Evolutionary conservation across 2,797 vertebrate species (phyloP).

Genomic region (Allochrocebus solatus): DNA sequence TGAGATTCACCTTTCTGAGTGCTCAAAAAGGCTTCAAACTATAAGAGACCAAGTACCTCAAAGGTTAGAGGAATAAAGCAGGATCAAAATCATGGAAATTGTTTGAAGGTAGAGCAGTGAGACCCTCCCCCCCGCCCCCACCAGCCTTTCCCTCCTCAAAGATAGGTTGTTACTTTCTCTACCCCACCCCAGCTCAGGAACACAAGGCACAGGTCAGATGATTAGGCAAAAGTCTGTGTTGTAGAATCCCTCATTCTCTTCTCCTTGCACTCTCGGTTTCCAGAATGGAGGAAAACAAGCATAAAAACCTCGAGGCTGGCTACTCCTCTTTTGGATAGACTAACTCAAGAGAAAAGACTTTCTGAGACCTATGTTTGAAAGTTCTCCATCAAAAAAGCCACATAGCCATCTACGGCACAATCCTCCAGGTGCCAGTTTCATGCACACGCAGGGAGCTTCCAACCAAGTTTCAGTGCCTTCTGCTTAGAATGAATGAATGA

Average conservation of each 20-base stretch:
- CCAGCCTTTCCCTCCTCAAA: not conserved
- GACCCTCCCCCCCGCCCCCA: not conserved
- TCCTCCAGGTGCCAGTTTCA: not conserved
- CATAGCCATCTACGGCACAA: not conserved
- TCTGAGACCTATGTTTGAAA: not conserved
- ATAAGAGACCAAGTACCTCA: not conserved
- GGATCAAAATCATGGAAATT: not conserved
- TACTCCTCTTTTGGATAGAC: not conserved
- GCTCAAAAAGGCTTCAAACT: not conserved
- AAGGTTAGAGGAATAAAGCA: not conserved
- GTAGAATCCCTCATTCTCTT: not conserved
- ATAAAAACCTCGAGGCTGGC: not conserved
- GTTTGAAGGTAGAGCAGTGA: too few species aligned
- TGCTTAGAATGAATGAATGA: not conserved
- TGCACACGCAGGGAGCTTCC: not conserved
- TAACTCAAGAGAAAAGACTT: not conserved
- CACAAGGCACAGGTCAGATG: not conserved
- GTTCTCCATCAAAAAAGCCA: not conserved
- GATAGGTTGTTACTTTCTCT: not conserved
- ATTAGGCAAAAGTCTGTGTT: not conserved
- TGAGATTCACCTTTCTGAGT: not conserved
- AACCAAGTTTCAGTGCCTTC: not conserved
- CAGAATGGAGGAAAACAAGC: not conserved
- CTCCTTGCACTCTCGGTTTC: not conserved
- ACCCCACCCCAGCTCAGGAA: not conserved